phyloP scores from a whole-genome alignment of 2,113 vertebrate genomes.

The Ginglymostoma cirratum region DNA sequence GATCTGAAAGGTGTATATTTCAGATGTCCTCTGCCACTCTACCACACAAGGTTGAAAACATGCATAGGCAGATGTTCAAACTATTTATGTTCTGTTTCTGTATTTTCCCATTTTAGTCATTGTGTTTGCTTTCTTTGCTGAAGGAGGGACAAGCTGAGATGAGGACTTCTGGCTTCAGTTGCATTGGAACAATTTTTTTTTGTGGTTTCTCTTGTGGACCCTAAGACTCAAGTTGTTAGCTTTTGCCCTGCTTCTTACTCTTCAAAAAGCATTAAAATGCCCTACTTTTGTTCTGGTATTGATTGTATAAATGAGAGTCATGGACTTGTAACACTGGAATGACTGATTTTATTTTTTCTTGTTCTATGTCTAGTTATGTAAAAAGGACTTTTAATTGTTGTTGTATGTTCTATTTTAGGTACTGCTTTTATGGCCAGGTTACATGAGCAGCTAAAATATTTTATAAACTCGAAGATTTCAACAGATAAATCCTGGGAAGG shows the following conservation, averaged over 20 bases:
- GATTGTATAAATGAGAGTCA: neutral
- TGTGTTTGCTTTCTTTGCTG: neutral
- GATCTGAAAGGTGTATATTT: neutral
- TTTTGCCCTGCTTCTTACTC: neutral
- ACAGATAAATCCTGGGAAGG: conserved; percentile 89
- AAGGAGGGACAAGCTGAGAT: neutral
- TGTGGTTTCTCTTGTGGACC: neutral
- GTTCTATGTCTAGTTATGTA: neutral
- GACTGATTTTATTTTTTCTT: neutral
- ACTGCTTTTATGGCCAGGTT: conserved; percentile 95
- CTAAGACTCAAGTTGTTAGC: neutral
- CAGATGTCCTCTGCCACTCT: neutral
- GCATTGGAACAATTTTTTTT: neutral
- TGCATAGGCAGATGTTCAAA: neutral
- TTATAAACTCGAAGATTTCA: conserved; percentile 92
- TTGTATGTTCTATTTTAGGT: conserved; percentile 57
- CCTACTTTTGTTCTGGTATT: neutral
- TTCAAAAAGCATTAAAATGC: neutral
- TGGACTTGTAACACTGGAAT: neutral
- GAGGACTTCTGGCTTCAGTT: neutral
- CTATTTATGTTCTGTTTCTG: neutral
- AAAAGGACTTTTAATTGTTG: neutral
- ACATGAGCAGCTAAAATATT: conserved; percentile 94
- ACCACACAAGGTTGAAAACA: neutral
- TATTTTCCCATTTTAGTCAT: neutral